Evolutionary conservation across 2,888 invertebrate species (phyloP).

Genomic region (Biston stratarius): DNA sequence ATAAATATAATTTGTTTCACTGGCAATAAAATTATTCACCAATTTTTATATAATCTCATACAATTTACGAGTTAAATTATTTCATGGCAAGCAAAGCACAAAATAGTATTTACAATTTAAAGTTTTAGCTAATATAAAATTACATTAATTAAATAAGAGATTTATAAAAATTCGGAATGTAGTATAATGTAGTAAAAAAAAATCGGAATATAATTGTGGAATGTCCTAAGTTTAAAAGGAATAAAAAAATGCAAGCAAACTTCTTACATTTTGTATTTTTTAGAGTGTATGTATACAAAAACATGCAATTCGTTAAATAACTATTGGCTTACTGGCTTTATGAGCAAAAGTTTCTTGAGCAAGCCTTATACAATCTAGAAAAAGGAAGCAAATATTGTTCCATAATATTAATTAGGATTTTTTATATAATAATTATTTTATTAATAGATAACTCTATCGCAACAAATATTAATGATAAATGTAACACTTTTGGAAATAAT

Average conservation of each 20-base stretch:
- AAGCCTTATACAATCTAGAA: background rate
- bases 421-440: too few species aligned
- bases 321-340: background rate
- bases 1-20: constrained; percentile 8
- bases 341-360: constrained; percentile 10
- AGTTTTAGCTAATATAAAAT: constrained; percentile 12
- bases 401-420: background rate
- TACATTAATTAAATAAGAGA: constrained; percentile 6
- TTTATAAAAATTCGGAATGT: constrained; percentile 17
- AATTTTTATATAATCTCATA: background rate
- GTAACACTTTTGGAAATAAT: too few species aligned
- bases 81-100: constrained; percentile 22
- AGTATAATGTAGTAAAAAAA: too few species aligned
- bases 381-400: background rate
- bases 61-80: constrained; percentile 7
- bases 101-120: constrained; percentile 28
- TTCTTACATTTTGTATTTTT: too few species aligned
- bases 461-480: too few species aligned
- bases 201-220: constrained; percentile 14
- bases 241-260: background rate
- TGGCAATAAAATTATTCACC: constrained; percentile 10
- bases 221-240: background rate
- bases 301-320: too few species aligned
- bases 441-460: too few species aligned
- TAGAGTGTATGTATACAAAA: background rate